Evolutionary conservation across 2,797 vertebrate genomes (phyloP).

Genomic region (Darevskia mixta): DNA sequence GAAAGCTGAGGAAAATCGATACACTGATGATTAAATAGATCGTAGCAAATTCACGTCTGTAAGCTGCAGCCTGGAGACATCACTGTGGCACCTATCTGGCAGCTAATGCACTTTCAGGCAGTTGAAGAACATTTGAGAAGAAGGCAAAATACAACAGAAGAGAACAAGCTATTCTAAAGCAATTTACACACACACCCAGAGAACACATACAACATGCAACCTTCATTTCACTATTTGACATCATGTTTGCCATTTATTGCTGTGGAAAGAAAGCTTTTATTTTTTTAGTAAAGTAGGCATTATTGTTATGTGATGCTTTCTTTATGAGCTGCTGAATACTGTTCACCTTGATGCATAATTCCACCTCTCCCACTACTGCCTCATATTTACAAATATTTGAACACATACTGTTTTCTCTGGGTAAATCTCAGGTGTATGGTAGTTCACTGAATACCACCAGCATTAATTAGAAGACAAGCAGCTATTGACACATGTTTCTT

Average conservation of each 20-base stretch:
- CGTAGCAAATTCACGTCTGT: slow-evolving; percentile 92
- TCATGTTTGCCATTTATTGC: slow-evolving; percentile 37
- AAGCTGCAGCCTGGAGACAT: slow-evolving; percentile 86
- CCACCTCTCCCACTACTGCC: slow-evolving; percentile 53
- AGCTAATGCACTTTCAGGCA: slow-evolving; percentile 82
- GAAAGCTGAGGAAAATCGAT: slow-evolving; percentile 90
- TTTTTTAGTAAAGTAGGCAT: slow-evolving; percentile 55
- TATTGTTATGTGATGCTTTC: slow-evolving; percentile 59
- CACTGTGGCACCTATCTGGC: slow-evolving; percentile 83
- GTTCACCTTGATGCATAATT: slow-evolving; percentile 61
- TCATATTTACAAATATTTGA: slow-evolving; percentile 59
- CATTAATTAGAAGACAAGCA: slow-evolving; percentile 71
- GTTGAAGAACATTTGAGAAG: slow-evolving; percentile 79
- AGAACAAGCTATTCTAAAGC: slow-evolving; percentile 66
- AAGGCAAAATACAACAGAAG: slow-evolving; percentile 75
- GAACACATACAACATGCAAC: slow-evolving; percentile 50
- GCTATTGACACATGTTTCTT: slow-evolving; percentile 53
- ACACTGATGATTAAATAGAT: slow-evolving; percentile 92
- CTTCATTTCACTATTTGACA: slow-evolving; percentile 67
- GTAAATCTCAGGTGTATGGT: slow-evolving; percentile 57
- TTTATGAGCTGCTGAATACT: slow-evolving; percentile 66
- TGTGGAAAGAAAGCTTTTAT: slow-evolving; percentile 23
- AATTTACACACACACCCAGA: slow-evolving; percentile 34
- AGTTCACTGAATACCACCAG: slow-evolving; percentile 60
- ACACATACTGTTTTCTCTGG: slow-evolving; percentile 51